Conservation (phyloP, 2,113 vertebrate genomes). For the Hypocryptadius cinnamomeus region DNA sequence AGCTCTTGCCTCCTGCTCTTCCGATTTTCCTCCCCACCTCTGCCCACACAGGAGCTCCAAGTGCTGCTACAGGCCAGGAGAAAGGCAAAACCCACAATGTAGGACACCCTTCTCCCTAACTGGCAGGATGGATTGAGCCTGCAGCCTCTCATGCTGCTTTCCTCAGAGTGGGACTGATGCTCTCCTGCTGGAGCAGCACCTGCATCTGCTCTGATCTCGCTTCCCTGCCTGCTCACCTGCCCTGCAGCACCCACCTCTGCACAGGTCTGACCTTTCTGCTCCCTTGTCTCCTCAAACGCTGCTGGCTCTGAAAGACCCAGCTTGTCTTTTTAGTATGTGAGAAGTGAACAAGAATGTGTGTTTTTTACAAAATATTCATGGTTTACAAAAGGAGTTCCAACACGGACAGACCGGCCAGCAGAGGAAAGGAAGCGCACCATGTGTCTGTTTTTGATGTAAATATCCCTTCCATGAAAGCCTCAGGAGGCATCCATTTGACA, state of each 20-base stretch:
- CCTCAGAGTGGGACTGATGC: neutral
- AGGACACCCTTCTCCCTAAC: neutral
- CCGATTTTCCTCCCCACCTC: neutral
- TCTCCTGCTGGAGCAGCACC: neutral
- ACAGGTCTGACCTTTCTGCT: neutral
- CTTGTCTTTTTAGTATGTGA: neutral
- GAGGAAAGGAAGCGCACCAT: slow-evolving; percentile 72
- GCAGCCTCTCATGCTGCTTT: neutral
- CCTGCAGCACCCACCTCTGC: neutral
- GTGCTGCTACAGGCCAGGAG: neutral
- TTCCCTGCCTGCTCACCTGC: neutral
- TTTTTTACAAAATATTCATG: neutral
- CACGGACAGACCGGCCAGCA: neutral
- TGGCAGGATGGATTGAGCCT: neutral
- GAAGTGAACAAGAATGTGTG: neutral
- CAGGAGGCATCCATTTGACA: slow-evolving; percentile 98
- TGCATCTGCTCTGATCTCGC: neutral
- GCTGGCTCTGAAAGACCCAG: neutral
- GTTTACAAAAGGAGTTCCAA: neutral
- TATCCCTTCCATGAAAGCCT: slow-evolving; percentile 99
- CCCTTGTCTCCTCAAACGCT: neutral
- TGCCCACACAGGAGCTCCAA: neutral
- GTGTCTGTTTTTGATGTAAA: slow-evolving; percentile 99
- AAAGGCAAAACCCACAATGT: neutral
- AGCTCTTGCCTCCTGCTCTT: neutral